Conservation (phyloP, 2,113 vertebrate species). For the Campylorhamphus procurvoides region DNA sequence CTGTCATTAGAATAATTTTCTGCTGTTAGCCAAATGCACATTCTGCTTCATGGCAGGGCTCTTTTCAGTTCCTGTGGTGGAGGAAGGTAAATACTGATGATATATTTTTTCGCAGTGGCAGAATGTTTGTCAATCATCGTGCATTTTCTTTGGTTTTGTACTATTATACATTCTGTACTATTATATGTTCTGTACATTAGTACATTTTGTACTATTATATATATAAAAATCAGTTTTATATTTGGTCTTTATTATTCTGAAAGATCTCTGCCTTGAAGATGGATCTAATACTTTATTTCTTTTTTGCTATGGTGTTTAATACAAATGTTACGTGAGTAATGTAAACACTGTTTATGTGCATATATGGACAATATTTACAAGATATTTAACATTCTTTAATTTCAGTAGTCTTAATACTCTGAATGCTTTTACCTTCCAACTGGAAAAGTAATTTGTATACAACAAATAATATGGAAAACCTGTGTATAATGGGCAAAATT, state of each 20-base stretch:
- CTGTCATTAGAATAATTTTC: not conserved
- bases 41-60: fast-evolving
- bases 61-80: not conserved
- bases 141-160: not conserved
- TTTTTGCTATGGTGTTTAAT: not conserved
- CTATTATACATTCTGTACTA: not conserved
- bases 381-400: not conserved
- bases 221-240: not conserved
- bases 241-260: not conserved
- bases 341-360: not conserved
- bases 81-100: not conserved
- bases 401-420: not conserved
- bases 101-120: not conserved
- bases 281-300: not conserved
- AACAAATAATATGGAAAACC: not conserved
- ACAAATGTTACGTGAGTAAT: not conserved
- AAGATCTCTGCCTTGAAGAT: not conserved
- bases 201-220: not conserved
- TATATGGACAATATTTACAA: not conserved
- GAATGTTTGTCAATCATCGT: not conserved
- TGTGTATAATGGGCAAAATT: not conserved
- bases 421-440: not conserved
- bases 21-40: not conserved
- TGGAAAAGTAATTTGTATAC: not conserved
- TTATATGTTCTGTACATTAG: not conserved